phyloP scores from a whole-genome alignment of 2,113 vertebrate genomes.

The Ceyx cyanopectus region DNA sequence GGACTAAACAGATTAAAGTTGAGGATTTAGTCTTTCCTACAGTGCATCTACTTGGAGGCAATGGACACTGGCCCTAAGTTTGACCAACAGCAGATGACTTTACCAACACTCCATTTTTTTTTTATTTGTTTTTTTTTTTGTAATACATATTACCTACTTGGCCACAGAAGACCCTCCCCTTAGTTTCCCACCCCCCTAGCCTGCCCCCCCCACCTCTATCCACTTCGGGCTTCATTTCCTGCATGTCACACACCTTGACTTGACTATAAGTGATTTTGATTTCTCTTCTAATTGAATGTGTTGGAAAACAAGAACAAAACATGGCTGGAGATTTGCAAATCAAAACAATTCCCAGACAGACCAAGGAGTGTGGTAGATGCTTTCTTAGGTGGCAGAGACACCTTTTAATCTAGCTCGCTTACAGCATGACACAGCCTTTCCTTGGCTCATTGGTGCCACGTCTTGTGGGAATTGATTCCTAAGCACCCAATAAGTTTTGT shows the following conservation, averaged over 20 bases:
- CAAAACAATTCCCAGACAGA: not conserved
- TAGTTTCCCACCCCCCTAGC: not conserved
- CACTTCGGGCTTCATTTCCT: conserved; percentile 3
- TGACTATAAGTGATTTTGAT: not conserved
- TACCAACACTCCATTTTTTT: not conserved
- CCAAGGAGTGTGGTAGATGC: not conserved
- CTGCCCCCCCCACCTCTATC: not conserved
- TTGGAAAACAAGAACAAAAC: conserved; percentile 11
- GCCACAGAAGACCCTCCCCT: not conserved
- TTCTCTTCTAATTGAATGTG: not conserved
- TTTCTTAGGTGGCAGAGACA: not conserved
- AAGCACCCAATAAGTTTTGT: not conserved
- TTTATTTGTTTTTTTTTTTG: not conserved
- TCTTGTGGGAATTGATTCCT: not conserved
- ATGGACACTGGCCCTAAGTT: not conserved
- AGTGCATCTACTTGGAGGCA: not conserved
- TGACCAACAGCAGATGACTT: not conserved
- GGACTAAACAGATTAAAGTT: not conserved
- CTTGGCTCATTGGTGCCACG: not conserved
- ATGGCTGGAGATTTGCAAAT: not conserved
- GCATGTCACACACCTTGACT: not conserved
- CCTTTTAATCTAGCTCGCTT: not conserved
- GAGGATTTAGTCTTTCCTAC: not conserved
- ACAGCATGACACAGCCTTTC: not conserved
- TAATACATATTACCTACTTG: not conserved